Evolutionary conservation across 2,888 invertebrate species (phyloP).

Genomic region (Tetanocera ferruginea): DNA sequence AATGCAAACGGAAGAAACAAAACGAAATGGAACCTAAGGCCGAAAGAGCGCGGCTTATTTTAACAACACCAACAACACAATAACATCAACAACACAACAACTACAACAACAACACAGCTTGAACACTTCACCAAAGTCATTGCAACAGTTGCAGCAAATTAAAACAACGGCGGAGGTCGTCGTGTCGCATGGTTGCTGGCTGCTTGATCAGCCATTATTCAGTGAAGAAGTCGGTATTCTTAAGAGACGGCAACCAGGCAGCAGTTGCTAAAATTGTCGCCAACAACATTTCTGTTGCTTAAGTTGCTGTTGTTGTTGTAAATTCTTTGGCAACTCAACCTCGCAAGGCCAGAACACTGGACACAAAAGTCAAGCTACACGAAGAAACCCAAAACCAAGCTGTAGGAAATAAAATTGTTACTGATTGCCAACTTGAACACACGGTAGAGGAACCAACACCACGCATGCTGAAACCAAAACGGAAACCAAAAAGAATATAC

Average conservation of each 20-base stretch:
- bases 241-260: slow-evolving; percentile 44
- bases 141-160: slow-evolving; percentile 47
- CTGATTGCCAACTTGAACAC: slow-evolving; percentile 8
- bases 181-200: slow-evolving; percentile 24
- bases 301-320: slow-evolving; percentile 4
- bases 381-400: not conserved
- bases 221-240: slow-evolving; percentile 30
- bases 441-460: too few relatives aligned
- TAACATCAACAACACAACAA: slow-evolving; percentile 10
- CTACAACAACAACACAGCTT: not conserved
- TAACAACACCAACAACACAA: not conserved
- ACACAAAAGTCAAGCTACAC: not conserved
- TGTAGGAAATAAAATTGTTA: slow-evolving; percentile 15
- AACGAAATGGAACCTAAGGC: not conserved
- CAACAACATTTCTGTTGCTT: slow-evolving; percentile 50
- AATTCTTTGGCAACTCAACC: slow-evolving; percentile 8
- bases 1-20: not conserved
- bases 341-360: not conserved
- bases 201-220: slow-evolving; percentile 2
- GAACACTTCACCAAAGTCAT: slow-evolving; percentile 21
- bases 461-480: not conserved
- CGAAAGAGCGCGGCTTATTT: not conserved
- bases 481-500: not conserved
- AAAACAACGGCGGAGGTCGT: slow-evolving; percentile 53
- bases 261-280: slow-evolving; percentile 65